Base-by-base conservation (phyloP, 1,140 invertebrate genomes). In the Thereuonema tuberculata region DNA sequence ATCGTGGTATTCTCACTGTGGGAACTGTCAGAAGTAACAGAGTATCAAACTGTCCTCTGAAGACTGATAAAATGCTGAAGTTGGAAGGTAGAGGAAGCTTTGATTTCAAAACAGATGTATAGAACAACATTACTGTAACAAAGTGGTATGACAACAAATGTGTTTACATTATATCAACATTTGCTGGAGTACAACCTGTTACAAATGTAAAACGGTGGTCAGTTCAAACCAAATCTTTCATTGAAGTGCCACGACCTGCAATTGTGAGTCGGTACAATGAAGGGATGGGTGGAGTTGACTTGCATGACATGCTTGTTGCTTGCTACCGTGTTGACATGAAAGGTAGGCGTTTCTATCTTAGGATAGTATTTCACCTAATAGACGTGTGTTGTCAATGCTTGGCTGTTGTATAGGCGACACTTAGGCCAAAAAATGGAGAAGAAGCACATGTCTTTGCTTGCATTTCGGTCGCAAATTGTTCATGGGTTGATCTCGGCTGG, bases 21-120 rank as follows among this genome's bases (percentile, higher is more conserved):
- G 74, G 70, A 65, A 75, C 70, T 61, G 67, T 75, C 26, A 66
- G 69, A 61, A 26, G 57, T 57, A 71, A 74, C 65, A 64, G 69
- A 64, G 56, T 74, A 25, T 61, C 61, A 66, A 66, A 65, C 52
- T 67, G 63, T 63, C 61, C 65, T 56, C 63, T 74, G 56, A 62
- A 66, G 58, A 55, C 50, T 58, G 63, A 71, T 49, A 60, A 60
- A 56, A 31, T 50, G 56, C 68, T 55, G 65, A 72, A 65, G 49
- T 37, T 56, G 50, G 61, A 56, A 46, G 59, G 65, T 46, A 54
- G 63, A 47, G 46, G 46, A 23, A 17, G 5, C 5, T 29, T 28
- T 21, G 25, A 37, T n/a, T 9, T 17, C 5, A 28, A 56, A 56
- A 56, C 25, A 9, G n/a, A n/a, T 28, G 21, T 12, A 5, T 5